Base-by-base conservation (phyloP, 2,888 invertebrate genomes). In the Crepidodera aurea region DNA sequence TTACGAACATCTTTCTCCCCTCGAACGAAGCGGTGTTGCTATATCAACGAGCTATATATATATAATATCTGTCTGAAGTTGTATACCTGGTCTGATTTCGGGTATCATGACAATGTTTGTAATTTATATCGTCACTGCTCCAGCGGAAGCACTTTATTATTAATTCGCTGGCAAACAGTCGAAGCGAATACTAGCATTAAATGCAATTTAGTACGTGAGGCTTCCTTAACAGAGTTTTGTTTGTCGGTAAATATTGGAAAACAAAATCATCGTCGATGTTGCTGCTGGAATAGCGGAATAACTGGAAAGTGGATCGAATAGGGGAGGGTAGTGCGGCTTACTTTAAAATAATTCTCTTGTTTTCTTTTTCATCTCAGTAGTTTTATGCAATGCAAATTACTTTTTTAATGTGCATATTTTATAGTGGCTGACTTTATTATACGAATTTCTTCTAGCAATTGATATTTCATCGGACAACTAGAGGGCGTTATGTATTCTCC, bases 41-140 rank as follows among this genome's bases (percentile, higher is more conserved):
- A 48, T 56, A 56, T 56, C 46, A 56, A 48, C 56, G 46, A 48
- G 48, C 22, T 4, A 34, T 56, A 46, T 56, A n/a, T n/a, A n/a
- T n/a, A n/a, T n/a, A n/a, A n/a, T n/a, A 56, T 46, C 48, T 46
- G 56, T 56, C 37, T 56, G 10, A 48, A 56, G 22, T 48, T 37
- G 48, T 34, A 25, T 39, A 55, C 55, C 56, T 57, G 48, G 57
- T 57, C 39, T 48, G 57, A 57, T 57, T 57, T 57, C 59, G 51
- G 67, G 63, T 67, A 69, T 70, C 69, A 68, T 64, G 64, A 68
- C 64, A 71, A 66, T 65, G 62, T 61, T 67, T 59, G 60, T 62
- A 64, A 67, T 53, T 68, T 69, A 69, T 68, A 67, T 68, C 67
- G 62, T 61, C 40, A 66, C 56, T 51, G 58, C 60, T 62, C 65